A percentile compares a stretch with the other conserved stretches of the same genome.
Evolutionary conservation across 1,140 invertebrate species (phyloP).

Genomic region (Coptotermes formosanus): DNA sequence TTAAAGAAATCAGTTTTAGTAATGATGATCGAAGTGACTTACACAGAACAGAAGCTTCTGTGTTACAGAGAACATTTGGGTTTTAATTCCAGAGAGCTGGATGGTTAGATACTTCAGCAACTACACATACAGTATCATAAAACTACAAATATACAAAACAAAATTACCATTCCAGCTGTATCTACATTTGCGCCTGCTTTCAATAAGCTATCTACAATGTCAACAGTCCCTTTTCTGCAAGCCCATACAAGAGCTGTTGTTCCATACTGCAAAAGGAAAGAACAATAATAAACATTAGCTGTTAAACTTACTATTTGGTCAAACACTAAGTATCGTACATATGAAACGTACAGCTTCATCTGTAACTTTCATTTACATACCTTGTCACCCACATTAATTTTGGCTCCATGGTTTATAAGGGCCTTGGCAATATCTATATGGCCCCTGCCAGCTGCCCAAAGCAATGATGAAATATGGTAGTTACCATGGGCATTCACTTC

Average conservation of each 20-base stretch:
- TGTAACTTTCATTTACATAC: slow-evolving; percentile 44
- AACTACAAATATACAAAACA: too few relatives aligned
- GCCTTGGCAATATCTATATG: slow-evolving; percentile 80
- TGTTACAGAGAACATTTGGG: too few relatives aligned
- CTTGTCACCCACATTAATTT: slow-evolving; percentile 90
- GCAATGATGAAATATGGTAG: slow-evolving; percentile 88
- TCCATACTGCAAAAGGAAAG: slow-evolving; percentile 70
- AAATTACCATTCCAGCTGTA: slow-evolving; percentile 75
- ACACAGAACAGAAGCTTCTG: too few relatives aligned
- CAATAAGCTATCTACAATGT: slow-evolving; percentile 82
- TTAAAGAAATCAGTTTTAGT: too few relatives aligned
- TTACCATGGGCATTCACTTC: slow-evolving; percentile 96
- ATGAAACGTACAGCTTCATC: too few relatives aligned
- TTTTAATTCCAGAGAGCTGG: too few relatives aligned
- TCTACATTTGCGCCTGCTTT: slow-evolving; percentile 82
- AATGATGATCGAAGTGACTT: too few relatives aligned
- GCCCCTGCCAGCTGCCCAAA: slow-evolving; percentile 92
- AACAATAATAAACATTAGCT: slow-evolving; percentile 3
- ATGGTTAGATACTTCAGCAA: too few relatives aligned
- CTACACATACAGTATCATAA: too few relatives aligned
- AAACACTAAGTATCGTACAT: background rate
- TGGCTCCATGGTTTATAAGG: slow-evolving; percentile 81
- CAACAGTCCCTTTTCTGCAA: slow-evolving; percentile 80
- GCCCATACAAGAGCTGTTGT: slow-evolving; percentile 97
- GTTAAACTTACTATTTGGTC: background rate